Evolutionary conservation across 2,888 invertebrate genomes (phyloP).

Genomic region (Rotaria magnacalcarata): DNA sequence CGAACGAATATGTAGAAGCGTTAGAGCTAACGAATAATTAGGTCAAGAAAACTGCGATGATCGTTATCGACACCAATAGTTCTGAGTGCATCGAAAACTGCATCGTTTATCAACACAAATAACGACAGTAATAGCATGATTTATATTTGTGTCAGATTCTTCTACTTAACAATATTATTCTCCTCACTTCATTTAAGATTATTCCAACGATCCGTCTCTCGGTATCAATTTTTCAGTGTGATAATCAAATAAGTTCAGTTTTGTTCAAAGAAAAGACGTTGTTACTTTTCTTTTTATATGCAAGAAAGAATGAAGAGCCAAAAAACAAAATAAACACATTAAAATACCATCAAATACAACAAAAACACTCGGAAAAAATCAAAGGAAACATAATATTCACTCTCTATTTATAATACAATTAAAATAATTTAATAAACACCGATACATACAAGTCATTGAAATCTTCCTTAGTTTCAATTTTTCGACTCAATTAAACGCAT

Average conservation of each 20-base stretch:
- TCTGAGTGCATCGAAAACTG: not conserved
- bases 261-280: not conserved
- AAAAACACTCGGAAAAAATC: conserved; percentile 14
- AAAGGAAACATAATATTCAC: conserved; percentile 15
- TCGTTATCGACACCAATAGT: not conserved
- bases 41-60: not conserved
- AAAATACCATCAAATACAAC: conserved; percentile 20
- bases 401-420: not conserved
- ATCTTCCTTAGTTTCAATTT: not conserved
- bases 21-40: not conserved
- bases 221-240: no score
- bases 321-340: not conserved
- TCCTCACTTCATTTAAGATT: not conserved
- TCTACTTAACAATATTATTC: no score
- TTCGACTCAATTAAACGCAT: not conserved
- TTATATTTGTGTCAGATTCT: not conserved
- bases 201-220: no score
- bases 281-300: not conserved
- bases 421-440: not conserved
- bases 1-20: no score
- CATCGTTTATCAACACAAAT: not conserved
- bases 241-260: no score
- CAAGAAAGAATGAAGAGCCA: not conserved
- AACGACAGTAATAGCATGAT: not conserved
- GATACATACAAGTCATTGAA: not conserved